These are phyloP conservation scores for Manis javanica DNA, from an alignment of 2,797 vertebrate species.

Conservation along the genomic window DNA sequence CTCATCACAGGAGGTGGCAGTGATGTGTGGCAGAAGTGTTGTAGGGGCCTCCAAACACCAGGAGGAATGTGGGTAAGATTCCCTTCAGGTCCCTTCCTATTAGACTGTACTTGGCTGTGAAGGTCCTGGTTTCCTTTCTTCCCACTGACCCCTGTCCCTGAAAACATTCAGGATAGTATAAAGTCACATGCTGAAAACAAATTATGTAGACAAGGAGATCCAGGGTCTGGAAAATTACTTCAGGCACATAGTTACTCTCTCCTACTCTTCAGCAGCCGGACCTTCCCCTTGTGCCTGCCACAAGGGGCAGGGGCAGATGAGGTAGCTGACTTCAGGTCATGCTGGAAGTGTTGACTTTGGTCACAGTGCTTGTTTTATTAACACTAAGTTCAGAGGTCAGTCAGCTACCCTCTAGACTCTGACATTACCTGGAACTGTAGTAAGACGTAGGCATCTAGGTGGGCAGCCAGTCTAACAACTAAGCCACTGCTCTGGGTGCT, in stretches of 20 bases:
- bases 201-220: neutral
- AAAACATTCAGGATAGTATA: neutral
- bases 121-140: neutral
- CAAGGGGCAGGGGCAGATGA: neutral
- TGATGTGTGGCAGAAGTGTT: too few species aligned
- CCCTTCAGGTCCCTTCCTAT: neutral
- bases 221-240: neutral
- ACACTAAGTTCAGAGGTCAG: neutral
- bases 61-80: neutral
- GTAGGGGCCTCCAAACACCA: neutral
- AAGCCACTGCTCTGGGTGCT: neutral
- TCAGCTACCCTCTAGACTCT: neutral
- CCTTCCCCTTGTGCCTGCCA: neutral
- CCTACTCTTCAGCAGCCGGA: neutral
- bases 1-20: neutral
- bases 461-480: neutral
- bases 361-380: neutral
- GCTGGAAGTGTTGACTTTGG: neutral
- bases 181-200: neutral
- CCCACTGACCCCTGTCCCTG: neutral
- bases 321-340: neutral
- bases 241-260: neutral
- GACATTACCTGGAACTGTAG: neutral
- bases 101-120: neutral
- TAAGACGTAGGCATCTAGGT: fast-evolving